A percentile compares a stretch with the other conserved stretches of the same genome.
These are phyloP conservation scores for Amiota communis DNA, from an alignment of 2,888 invertebrate species.

Conservation along the genomic window DNA sequence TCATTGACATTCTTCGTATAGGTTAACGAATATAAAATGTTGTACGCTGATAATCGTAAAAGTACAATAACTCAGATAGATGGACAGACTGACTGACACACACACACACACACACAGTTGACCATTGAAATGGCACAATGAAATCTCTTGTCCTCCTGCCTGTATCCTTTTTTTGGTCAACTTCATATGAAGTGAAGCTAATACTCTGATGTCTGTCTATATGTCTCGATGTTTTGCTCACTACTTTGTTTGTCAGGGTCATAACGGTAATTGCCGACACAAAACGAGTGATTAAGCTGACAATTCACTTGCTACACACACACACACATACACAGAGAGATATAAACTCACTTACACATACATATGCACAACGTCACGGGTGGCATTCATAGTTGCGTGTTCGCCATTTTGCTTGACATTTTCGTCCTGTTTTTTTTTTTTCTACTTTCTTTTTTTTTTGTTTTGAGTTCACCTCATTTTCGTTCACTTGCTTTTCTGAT, in stretches of 20 bases:
- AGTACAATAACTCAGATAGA: neutral
- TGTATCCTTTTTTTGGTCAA: no score
- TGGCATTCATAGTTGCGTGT: conserved; percentile 1
- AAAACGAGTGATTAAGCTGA: conserved; percentile 68
- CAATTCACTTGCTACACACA: conserved; percentile 41
- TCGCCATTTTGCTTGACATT: conserved; percentile 1
- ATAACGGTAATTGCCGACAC: conserved; percentile 64
- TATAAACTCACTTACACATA: no score
- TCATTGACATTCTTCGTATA: conserved; percentile 64
- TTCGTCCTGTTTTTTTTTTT: neutral
- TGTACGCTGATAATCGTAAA: conserved; percentile 18
- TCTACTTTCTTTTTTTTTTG: neutral
- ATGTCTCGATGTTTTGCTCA: conserved; percentile 30
- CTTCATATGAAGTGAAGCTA: no score
- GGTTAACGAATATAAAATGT: conserved; percentile 38
- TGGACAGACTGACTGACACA: no score
- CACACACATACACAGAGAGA: neutral
- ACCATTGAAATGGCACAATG: no score
- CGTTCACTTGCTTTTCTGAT: neutral
- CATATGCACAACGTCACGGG: no score
- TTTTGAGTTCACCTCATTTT: neutral
- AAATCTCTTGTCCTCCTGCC: no score
- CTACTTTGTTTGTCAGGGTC: conserved; percentile 39
- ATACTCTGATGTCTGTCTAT: conserved; percentile 36
- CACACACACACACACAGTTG: no score